Conservation (phyloP, 2,113 vertebrate species). For the Eclectus roratus region DNA sequence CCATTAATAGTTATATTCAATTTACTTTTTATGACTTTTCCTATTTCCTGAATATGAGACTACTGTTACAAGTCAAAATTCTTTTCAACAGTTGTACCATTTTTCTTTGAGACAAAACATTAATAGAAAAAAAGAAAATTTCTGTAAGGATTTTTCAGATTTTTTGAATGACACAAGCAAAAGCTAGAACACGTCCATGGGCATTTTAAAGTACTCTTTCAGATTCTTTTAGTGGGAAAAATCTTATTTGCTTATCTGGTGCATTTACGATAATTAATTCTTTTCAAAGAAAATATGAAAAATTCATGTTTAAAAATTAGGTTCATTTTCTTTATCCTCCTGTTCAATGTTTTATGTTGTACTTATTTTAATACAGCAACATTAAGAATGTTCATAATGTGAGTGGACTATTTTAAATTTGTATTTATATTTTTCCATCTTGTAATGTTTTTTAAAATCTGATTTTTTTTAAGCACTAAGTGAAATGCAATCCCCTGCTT, state of each 20-base stretch:
- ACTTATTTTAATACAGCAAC: background rate
- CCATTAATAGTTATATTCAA: background rate
- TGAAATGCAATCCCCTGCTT: background rate
- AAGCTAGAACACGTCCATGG: background rate
- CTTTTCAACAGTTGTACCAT: background rate
- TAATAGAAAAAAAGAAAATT: background rate
- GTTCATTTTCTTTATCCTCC: background rate
- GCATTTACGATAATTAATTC: background rate
- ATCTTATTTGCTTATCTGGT: background rate
- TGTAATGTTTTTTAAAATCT: background rate
- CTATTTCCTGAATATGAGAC: background rate
- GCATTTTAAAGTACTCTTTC: background rate
- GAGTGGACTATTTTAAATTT: background rate
- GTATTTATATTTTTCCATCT: background rate
- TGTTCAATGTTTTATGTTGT: background rate
- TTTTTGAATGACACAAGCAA: background rate
- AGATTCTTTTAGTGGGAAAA: background rate
- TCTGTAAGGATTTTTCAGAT: background rate
- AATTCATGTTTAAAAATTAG: background rate
- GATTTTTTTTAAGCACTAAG: too few relatives aligned
- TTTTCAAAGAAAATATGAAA: background rate
- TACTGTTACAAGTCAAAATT: background rate
- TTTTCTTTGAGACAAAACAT: background rate
- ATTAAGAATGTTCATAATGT: background rate
- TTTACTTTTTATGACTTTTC: background rate